These are phyloP conservation scores for Gobio occitaniae DNA, from an alignment of 2,797 vertebrate species.

Conservation along the genomic window DNA sequence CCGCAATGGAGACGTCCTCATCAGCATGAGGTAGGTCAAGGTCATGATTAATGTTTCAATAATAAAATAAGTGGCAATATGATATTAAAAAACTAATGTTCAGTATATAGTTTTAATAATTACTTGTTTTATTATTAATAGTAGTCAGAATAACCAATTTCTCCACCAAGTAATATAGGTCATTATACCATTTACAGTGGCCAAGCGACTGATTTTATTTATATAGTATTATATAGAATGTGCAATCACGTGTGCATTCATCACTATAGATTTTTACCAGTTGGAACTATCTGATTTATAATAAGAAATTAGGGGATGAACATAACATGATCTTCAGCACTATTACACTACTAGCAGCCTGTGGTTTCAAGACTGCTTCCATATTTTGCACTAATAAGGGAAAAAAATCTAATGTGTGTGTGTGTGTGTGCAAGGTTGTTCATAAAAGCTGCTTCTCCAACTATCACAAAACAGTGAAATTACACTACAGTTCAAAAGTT, in stretches of 20 bases:
- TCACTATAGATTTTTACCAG: background rate
- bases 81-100: background rate
- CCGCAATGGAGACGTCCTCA: constrained; percentile 92
- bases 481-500: too few species aligned
- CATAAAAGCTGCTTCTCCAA: background rate
- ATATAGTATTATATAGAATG: background rate
- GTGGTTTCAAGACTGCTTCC: too few species aligned
- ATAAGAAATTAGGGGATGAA: background rate
- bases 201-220: background rate
- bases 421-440: background rate
- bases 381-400: too few species aligned
- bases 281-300: background rate
- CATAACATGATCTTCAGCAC: background rate
- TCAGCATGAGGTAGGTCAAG: constrained; percentile 92
- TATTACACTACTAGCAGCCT: background rate
- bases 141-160: background rate
- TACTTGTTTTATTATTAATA: background rate
- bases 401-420: background rate
- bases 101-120: background rate
- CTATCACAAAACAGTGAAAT: background rate
- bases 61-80: background rate
- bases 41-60: background rate
- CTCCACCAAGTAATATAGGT: background rate
- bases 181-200: background rate
- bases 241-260: background rate